Base-by-base conservation (phyloP, 2,888 invertebrate species). In the Ophion slaviceki region DNA sequence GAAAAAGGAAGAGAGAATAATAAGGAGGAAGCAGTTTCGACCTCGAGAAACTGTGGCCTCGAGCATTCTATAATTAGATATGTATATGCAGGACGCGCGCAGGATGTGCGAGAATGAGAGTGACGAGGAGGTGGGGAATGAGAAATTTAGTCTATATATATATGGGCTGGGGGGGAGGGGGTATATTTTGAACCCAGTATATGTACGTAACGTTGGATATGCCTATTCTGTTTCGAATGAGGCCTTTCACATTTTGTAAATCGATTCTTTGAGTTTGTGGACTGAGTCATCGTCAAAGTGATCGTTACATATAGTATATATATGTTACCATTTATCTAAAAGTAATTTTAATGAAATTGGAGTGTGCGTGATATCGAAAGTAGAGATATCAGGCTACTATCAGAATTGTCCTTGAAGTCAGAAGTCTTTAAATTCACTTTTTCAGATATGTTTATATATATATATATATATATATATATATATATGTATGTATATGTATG, bases 31-130 rank as follows among this genome's bases (percentile, higher is more conserved):
- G 68, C 8, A 64, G 66, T 47, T 6, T 57, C 75, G 86, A 78
- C 86, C 86, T 83, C 78, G 86, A 80, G 70, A 32, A 66, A 74
- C 64, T 40, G 66, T 14, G 72, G 68, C 68, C 72, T 78, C 59
- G 80, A 68, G 71, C 20, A 59, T 47, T 68, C 32, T 53, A 64
- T 83, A 86, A 86, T 86, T 86, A 83, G 71, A 71, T 71, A 61
- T 59, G 70, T 83, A 85, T 71, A 80, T 76, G 67, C 77, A 77
- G 80, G 77, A 72, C 62, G 62, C 79, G 68, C 71, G 68, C 67
- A 47, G 86, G 67, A 84, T 68, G 72, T 47, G 61, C 36, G 36
- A 64, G 75, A 77, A 77, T 70, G 74, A 78, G 78, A 59, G 74
- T 47, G 59, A 72, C 62, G 77, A 28, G 64, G 45, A 79, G 77